Evolutionary conservation across 2,113 vertebrate species (phyloP).

Genomic region (Alexandromys fortis): DNA sequence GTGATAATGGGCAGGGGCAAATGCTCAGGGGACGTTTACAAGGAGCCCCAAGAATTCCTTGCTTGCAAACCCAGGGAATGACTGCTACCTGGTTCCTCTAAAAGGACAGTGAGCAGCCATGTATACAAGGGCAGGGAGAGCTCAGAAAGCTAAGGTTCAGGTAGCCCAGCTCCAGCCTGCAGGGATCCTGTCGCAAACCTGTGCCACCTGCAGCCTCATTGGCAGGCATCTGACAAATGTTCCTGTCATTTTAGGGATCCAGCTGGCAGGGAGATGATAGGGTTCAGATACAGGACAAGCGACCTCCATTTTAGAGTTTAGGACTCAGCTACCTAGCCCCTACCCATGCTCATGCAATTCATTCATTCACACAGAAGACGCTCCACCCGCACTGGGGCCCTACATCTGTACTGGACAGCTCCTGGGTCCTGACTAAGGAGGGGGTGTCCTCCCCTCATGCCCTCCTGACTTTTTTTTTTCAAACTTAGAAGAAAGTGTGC

Average conservation of each 20-base stretch:
- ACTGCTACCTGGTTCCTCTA: not conserved
- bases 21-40: not conserved
- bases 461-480: not conserved
- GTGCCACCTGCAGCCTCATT: conserved; percentile 3
- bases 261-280: not conserved
- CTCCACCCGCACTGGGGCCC: not conserved
- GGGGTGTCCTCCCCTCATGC: not conserved
- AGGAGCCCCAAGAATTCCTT: conserved; percentile 11
- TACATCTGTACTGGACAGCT: not conserved
- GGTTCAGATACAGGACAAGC: conserved; percentile 12
- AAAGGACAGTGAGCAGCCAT: not conserved
- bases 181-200: not conserved
- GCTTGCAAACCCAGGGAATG: not conserved
- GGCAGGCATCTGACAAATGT: not conserved
- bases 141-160: not conserved
- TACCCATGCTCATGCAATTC: not conserved
- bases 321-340: not conserved
- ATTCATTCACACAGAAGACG: not conserved
- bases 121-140: not conserved
- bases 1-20: not conserved
- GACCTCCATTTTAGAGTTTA: not conserved
- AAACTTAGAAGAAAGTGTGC: conserved; percentile 60
- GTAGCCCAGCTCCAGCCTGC: not conserved
- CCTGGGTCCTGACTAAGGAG: not conserved
- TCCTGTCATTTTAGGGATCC: conserved; percentile 42